Conservation (phyloP, 1,140 invertebrate genomes). For the Neodiprion virginianus region DNA sequence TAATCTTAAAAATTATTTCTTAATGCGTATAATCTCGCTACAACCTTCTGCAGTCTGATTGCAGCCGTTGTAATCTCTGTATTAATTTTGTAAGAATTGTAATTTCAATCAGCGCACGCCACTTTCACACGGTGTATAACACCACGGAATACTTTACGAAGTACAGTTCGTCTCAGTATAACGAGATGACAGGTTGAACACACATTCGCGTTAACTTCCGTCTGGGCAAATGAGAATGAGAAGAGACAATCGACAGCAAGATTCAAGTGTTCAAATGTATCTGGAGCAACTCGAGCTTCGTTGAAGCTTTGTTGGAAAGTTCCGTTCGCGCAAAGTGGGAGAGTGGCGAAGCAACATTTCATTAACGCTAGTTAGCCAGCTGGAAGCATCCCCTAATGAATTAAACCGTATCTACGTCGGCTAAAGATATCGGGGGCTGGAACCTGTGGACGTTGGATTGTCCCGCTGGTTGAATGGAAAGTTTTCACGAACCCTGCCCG, state of each 20-base stretch:
- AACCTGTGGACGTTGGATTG: not conserved
- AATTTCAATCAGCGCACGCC: no score
- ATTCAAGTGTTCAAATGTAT: not conserved
- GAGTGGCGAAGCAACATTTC: slow-evolving; percentile 7
- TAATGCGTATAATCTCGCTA: no score
- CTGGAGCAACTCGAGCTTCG: not conserved
- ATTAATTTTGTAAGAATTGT: no score
- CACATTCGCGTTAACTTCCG: no score
- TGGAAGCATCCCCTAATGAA: not conserved
- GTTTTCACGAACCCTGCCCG: not conserved
- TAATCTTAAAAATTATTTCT: no score
- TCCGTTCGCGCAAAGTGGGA: not conserved
- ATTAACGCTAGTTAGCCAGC: slow-evolving; percentile 5
- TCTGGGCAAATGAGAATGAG: not conserved
- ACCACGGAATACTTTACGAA: no score
- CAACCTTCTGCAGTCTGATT: no score
- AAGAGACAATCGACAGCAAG: not conserved
- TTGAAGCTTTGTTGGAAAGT: not conserved
- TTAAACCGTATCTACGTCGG: not conserved
- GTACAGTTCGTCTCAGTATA: no score
- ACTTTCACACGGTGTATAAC: no score
- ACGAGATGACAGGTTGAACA: no score
- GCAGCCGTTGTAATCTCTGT: no score
- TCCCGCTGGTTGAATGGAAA: not conserved
- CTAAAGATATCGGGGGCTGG: not conserved